These are phyloP conservation scores for Bubo scandiacus DNA, from an alignment of 2,113 vertebrate species.

Conservation along the genomic window DNA sequence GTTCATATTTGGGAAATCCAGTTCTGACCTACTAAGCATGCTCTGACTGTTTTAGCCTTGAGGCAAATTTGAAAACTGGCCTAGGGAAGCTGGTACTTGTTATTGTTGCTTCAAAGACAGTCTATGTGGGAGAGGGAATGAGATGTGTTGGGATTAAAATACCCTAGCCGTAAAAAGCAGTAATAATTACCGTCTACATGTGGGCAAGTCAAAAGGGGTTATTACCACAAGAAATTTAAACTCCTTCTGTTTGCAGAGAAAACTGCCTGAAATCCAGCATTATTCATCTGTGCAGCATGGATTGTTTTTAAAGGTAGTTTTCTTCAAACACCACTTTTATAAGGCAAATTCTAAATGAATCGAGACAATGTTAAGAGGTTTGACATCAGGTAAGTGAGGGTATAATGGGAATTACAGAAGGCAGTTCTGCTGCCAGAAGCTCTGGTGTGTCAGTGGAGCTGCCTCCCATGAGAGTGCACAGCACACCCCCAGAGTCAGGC, in stretches of 20 bases:
- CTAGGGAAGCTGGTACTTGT: constrained; percentile 64
- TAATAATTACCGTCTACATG: constrained; percentile 64
- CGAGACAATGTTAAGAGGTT: neutral
- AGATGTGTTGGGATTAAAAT: constrained; percentile 67
- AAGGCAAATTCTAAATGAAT: neutral
- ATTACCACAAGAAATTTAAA: constrained; percentile 64
- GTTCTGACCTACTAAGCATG: constrained; percentile 42
- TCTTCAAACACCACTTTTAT: neutral
- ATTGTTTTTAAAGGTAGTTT: neutral
- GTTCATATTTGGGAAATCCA: constrained; percentile 43
- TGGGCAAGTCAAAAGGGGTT: constrained; percentile 60
- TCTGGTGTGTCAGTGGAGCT: neutral
- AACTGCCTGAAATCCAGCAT: constrained; percentile 33
- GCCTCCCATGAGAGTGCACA: neutral
- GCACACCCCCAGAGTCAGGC: neutral
- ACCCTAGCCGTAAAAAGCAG: constrained; percentile 62
- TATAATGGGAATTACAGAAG: neutral
- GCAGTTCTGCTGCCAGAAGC: neutral
- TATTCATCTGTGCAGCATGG: neutral
- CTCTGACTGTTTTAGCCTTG: constrained; percentile 44
- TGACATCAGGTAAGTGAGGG: neutral
- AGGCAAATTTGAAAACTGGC: constrained; percentile 54
- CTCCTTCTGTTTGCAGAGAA: constrained; percentile 26
- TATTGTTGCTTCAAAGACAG: constrained; percentile 66
- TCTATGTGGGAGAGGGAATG: constrained; percentile 61